Evolutionary conservation across 2,113 vertebrate species (phyloP), one percentile per base, ranked within the genome.

Genomic region (Sapayoa aenigma): DNA sequence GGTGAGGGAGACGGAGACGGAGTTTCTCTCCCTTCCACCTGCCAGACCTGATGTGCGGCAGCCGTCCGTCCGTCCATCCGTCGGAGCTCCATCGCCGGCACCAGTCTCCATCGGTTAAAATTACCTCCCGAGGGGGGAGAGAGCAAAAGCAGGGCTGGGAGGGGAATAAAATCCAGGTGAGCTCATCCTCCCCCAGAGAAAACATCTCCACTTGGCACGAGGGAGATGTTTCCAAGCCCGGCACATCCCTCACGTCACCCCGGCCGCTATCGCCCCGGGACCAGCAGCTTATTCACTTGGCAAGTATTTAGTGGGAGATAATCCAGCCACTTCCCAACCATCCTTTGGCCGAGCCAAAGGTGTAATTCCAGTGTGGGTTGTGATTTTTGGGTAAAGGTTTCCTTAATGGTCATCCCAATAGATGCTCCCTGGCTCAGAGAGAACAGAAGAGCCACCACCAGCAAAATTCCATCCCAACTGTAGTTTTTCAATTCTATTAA

Each of bases 211-310:
- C 90, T 31, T 86, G 92, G 95, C 94, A 84, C 0, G 9, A 77
- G 94, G 3, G 1, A 83, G 87, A 65, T 22, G 87, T 83, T 94
- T 91, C 80, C 90, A 27, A 91, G 73, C 63, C 92, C 24, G 0
- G 87, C 94, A 89, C 94, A 93, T 93, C 95, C 94, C 90, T 95
- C 94, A 94, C 92, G 76, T 94, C 95, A 91, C 50, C 68, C 55
- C 59, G 41, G 21, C 39, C 7, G 2, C 90, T 86, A 18, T 7
- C 7, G 37, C 94, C 49, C 55, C 7, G 0, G 76, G 52, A 88
- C 39, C 62, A 9, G 89, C 52, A 68, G 89, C 20, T 91, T 63
- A 59, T 72, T 96, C 92, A 79, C 13, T 6, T 6, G 6, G 47
- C 75, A 72, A 71, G 72, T 55, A 94, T 93, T 89, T 65, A 68